Evolutionary conservation across 2,888 invertebrate species (phyloP).

Genomic region (Drosophila vallismaia): DNA sequence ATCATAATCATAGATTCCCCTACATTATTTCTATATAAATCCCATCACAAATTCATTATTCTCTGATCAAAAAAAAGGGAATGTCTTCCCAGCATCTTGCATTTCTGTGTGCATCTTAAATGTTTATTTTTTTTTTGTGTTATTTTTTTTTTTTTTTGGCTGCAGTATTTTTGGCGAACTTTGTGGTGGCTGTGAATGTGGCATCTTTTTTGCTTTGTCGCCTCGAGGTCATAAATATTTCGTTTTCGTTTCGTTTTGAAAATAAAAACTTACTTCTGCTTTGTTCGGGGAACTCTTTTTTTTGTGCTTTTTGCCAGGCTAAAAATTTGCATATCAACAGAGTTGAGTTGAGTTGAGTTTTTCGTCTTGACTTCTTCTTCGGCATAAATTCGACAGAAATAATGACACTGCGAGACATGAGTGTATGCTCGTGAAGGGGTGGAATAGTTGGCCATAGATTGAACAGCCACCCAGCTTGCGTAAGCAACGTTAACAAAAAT

Average conservation of each 20-base stretch:
- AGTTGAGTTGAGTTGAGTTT: not conserved
- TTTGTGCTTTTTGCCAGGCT: slow-evolving; percentile 21
- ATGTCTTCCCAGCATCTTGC: slow-evolving; percentile 27
- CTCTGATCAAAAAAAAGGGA: slow-evolving; percentile 2
- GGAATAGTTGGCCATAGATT: not conserved
- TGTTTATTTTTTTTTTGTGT: slow-evolving; percentile 8
- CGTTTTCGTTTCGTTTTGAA: slow-evolving; percentile 55
- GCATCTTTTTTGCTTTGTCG: slow-evolving; percentile 54
- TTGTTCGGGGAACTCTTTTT: slow-evolving; percentile 22
- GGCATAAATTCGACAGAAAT: slow-evolving; percentile 16
- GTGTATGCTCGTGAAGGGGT: slow-evolving; percentile 2
- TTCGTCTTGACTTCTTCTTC: slow-evolving; percentile 35
- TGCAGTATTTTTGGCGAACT: slow-evolving; percentile 17
- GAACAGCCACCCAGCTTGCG: slow-evolving; percentile 39
- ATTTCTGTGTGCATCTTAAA: slow-evolving; percentile 26
- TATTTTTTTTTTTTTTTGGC: slow-evolving; percentile 6
- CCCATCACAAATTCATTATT: slow-evolving; percentile 4
- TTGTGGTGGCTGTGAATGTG: slow-evolving; percentile 13
- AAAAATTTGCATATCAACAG: slow-evolving; percentile 40
- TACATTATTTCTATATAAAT: not conserved
- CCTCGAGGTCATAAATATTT: slow-evolving; percentile 70
- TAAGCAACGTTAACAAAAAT: slow-evolving; percentile 39
- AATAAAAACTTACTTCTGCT: slow-evolving; percentile 47
- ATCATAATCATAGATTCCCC: too few relatives aligned
- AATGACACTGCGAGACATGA: slow-evolving; percentile 49